Base-by-base conservation (phyloP, 1,140 invertebrate genomes). In the Lithobius niger region DNA sequence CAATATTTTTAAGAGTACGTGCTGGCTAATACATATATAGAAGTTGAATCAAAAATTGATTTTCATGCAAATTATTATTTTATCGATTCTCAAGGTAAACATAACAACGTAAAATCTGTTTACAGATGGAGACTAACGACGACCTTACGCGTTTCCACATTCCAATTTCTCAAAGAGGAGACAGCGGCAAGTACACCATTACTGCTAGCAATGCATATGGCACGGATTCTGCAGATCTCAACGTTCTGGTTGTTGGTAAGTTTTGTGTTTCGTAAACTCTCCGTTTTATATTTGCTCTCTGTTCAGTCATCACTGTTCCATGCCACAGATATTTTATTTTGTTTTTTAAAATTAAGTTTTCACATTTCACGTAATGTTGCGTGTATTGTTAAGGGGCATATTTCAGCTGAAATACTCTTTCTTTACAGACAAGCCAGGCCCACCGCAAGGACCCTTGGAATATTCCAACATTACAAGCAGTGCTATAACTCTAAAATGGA, bases 141-240 rank as follows among this genome's bases (percentile, higher is more conserved):
- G 88, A 90, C 59, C 79, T 83, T 47, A 92, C 90, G 3, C 84
- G 83, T 64, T 76, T 99, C 13, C 76, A 83, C 50, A 84, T 99
- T 57, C 89, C 96, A 50, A 82, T 86, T 62, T 88, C 93, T 0
- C 84, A 82, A 27, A 78, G 94, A 53, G 82, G 85, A 48, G 95
- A 99, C 68, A 85, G 84, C 59, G 96, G 93, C 21, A 88, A 82
- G 68, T 99, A 97, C 66, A 89, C 82, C 10, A 81, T 99, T 43
- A 84, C 79, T 4, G 92, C 93, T 1, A 77, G 75, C 6, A 99
- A 99, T 69, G 82, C 85, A 58, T 83, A 85, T 67, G 96, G 96
- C 18, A 82, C 81, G 63, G 93, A 96, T 66, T 84, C 85, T 0
- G 94, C 88, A 27, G 88, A 96, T 59, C 86, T 99, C 62, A 86